Conservation (phyloP, 2,888 invertebrate species). For the Nymphalis polychloros region DNA sequence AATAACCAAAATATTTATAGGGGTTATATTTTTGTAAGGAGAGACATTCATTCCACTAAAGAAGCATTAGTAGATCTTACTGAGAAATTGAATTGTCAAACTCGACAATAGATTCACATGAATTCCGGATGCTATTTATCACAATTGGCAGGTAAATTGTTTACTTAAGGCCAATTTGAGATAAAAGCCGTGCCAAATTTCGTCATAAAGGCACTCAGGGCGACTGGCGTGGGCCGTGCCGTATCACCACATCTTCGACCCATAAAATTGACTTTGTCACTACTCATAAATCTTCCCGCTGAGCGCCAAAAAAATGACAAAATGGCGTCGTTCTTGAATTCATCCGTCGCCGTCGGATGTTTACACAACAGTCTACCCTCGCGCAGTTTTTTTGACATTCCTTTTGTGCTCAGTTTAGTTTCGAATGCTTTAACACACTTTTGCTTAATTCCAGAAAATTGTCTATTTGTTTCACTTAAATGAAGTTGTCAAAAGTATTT, state of each 20-base stretch:
- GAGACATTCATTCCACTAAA: conserved; percentile 6
- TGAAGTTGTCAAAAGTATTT: conserved; percentile 25
- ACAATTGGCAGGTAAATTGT: conserved; percentile 77
- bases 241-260: conserved; percentile 59
- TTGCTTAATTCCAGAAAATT: conserved; percentile 34
- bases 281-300: conserved; percentile 71
- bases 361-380: conserved; percentile 67
- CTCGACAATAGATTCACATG: conserved; percentile 48
- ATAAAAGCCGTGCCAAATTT: conserved; percentile 72
- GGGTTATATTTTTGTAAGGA: conserved; percentile 6
- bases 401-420: conserved; percentile 25
- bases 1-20: conserved; percentile 9
- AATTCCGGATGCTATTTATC: conserved; percentile 68
- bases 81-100: conserved; percentile 71
- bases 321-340: conserved; percentile 55
- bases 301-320: conserved; percentile 58
- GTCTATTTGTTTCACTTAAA: conserved; percentile 7
- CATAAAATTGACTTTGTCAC: conserved; percentile 80
- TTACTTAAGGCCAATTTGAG: conserved; percentile 73
- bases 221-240: conserved; percentile 53
- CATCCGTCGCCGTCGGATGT: conserved; percentile 65
- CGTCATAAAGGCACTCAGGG: conserved; percentile 59
- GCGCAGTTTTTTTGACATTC: conserved; percentile 27
- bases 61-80: conserved; percentile 40
- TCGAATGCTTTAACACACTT: conserved; percentile 18